These are phyloP conservation scores for Pristionchus maxplancki DNA, from an alignment of 2,888 invertebrate genomes.

Conservation along the genomic window DNA sequence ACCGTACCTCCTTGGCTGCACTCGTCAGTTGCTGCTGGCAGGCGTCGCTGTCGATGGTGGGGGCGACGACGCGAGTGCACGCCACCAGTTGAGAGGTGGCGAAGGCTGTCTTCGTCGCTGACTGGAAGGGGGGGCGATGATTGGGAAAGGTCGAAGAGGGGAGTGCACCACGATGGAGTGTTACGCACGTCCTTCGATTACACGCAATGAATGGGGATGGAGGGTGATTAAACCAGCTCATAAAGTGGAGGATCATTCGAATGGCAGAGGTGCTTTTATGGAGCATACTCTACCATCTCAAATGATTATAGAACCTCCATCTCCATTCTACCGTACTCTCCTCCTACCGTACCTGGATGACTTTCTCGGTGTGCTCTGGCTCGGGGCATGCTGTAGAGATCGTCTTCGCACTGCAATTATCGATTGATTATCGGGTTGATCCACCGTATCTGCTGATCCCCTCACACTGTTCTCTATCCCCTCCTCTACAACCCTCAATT, in stretches of 20 bases:
- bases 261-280: neutral
- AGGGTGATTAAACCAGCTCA: neutral
- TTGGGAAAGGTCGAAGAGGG: neutral
- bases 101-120: constrained; percentile 96
- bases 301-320: neutral
- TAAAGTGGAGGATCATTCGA: constrained; percentile 24
- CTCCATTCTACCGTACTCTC: neutral
- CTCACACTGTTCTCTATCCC: neutral
- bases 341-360: constrained; percentile 76
- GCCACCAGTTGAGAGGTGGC: constrained; percentile 96
- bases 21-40: constrained; percentile 90
- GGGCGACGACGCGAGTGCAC: constrained; percentile 81
- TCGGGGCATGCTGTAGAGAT: constrained; percentile 91
- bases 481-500: neutral
- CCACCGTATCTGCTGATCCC: neutral
- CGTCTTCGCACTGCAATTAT: constrained; percentile 88
- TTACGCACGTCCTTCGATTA: neutral
- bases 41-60: constrained; percentile 82
- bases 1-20: constrained; percentile 86
- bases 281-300: neutral
- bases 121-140: constrained; percentile 83
- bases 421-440: neutral
- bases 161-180: neutral
- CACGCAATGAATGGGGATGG: neutral
- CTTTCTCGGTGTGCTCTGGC: constrained; percentile 86